Base-by-base conservation (phyloP, 2,113 vertebrate genomes). In the Laticauda colubrina region DNA sequence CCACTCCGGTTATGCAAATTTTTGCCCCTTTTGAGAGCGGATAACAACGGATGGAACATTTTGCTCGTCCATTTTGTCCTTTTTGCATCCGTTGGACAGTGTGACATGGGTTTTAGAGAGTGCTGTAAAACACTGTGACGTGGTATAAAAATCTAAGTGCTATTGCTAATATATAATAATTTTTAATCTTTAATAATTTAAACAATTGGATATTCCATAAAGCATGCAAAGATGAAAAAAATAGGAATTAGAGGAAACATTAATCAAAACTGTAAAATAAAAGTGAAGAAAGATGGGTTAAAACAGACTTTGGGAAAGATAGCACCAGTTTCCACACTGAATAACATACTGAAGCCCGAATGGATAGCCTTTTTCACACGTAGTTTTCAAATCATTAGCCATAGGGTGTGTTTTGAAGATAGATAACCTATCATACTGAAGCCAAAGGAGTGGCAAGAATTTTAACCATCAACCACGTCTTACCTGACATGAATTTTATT, bases 401-500 rank as follows among this genome's bases (percentile, higher is more conserved):
- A 61, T 24, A 43, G 2, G 23, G 53, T 89, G n/a, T 53, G 90
- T 29, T 91, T 59, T 93, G 59, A 92, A 92, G 3, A 87, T 2
- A 91, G 89, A 87, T 69, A 5, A 45, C 0, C 0, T 29, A 90
- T 5, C 55, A 39, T 6, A 57, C 1, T 18, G 92, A 69, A 59
- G 23, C 11, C 0, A 0, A 26, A 92, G 59, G 29, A 34, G 39
- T 1, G 75, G 34, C 1, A 85, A 21, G 59, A 43, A 81, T 3
- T 34, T 43, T 34, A 87, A 95, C 93, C 34, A 87, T 23, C 93
- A 93, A 55, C 75, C 39, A 20, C 24, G 91, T 4, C 64, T 91
- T 91, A 39, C 86, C 91, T 85, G 34, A 85, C 23, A 93, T 86
- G 90, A 90, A 89, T 75, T 81, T 75, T 89, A 89, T 26, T 88